Evolutionary conservation across 1,140 invertebrate genomes (phyloP), one percentile per base, ranked within the genome.

Genomic region (Rhopalosiphum maidis): DNA sequence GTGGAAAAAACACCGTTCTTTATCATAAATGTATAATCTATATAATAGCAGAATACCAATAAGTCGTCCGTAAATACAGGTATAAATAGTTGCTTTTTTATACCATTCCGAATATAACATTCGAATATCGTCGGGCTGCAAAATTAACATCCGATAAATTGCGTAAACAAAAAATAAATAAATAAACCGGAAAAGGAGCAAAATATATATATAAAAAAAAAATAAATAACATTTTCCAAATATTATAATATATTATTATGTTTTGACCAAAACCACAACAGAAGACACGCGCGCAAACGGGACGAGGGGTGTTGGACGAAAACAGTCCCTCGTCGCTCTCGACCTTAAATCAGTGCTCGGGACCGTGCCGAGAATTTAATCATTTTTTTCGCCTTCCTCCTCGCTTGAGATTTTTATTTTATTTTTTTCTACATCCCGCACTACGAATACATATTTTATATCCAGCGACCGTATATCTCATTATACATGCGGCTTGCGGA

Each of bases 401-500:
- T 51, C 60, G 60, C 68, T 25, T 22, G 91, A 23, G 60, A 77
- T 46, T 41, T 83, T 82, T 77, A 37, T 93, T 91, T 91, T 91
- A 55, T 93, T 86, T 55, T 83, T 91, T 25, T 37, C 37, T 55
- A 85, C 30, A 90, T 55, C 54, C 48, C 77, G 82, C 91, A 54
- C 82, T 43, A 41, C 91, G 48, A 93, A 93, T 93, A 93, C 82
- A 93, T 86, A 93, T 93, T 93, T 93, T 93, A 93, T 93, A 93
- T 93, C 77, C 91, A 43, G n/a, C 82, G 23, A 92, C 82, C 91
- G 91, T 85, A 85, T 93, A 93, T 93, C 91, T 93, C 91, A 93
- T 93, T 93, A 86, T 86, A 93, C 91, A 93, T 93, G 91, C 91
- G 82, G 91, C 82, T 83, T 93, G 91, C 91, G 91, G 82, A 93